A percentile compares a stretch with the other conserved stretches of the same genome.
These are phyloP conservation scores for Zoanthus sansibaricus DNA, from an alignment of 92 coral and sea anemone genomes.

Conservation along the genomic window DNA sequence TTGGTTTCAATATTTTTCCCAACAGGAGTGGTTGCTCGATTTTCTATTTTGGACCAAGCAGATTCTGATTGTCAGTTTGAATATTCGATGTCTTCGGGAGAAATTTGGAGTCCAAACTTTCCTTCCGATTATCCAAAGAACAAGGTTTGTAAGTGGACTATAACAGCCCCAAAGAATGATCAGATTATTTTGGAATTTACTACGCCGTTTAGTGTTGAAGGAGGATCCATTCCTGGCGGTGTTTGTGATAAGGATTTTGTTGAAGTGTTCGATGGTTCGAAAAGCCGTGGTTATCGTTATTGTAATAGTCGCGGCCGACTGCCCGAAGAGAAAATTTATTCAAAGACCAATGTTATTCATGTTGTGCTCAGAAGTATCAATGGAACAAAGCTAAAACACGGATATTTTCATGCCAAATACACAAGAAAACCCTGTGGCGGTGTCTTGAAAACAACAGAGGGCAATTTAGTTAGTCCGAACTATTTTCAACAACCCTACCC, in stretches of 20 bases:
- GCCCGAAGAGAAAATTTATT: slow-evolving; percentile 68
- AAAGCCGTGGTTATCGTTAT: slow-evolving; percentile 59
- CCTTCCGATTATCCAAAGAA: slow-evolving; percentile 64
- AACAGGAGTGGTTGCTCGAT: slow-evolving; percentile 16
- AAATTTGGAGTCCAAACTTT: slow-evolving; percentile 72
- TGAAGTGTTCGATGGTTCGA: slow-evolving; percentile 67
- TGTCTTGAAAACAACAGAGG: slow-evolving; percentile 38
- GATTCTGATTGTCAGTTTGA: slow-evolving; percentile 49
- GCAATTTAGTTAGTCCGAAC: slow-evolving; percentile 67
- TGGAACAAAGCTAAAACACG: slow-evolving; percentile 28
- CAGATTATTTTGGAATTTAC: slow-evolving; percentile 67
- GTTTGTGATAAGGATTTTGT: slow-evolving; percentile 67
- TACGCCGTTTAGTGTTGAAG: slow-evolving; percentile 52
- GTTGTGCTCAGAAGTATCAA: slow-evolving; percentile 66
- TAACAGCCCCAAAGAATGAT: slow-evolving; percentile 60
- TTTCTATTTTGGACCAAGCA: slow-evolving; percentile 14
- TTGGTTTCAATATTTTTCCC: background rate
- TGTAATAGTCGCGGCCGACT: slow-evolving; percentile 59
- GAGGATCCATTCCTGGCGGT: slow-evolving; percentile 29
- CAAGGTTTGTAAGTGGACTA: slow-evolving; percentile 79
- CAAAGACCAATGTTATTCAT: slow-evolving; percentile 51
- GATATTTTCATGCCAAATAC: slow-evolving; percentile 66
- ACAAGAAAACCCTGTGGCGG: slow-evolving; percentile 73
- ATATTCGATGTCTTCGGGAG: slow-evolving; percentile 57
- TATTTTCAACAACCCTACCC: slow-evolving; percentile 70